Evolutionary conservation across 2,888 invertebrate species (phyloP).

Genomic region (Apoda limacodes): DNA sequence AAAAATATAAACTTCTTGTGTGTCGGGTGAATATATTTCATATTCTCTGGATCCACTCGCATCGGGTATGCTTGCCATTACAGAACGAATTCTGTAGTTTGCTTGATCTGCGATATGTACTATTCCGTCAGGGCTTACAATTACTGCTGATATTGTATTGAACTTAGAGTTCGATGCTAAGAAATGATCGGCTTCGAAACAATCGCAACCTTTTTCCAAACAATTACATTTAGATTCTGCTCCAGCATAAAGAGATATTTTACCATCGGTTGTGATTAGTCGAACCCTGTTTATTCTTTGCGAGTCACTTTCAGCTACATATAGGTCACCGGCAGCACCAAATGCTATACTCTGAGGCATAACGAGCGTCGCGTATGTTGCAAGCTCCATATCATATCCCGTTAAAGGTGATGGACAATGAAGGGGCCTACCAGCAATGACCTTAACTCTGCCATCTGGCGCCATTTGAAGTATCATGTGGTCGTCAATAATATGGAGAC

Average conservation of each 20-base stretch:
- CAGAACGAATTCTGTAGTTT: conserved; percentile 87
- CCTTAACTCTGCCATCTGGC: conserved; percentile 89
- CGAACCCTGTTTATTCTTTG: conserved; percentile 93
- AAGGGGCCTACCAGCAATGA: conserved; percentile 92
- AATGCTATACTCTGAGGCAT: conserved; percentile 97
- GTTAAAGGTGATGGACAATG: conserved; percentile 90
- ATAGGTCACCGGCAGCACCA: conserved; percentile 91
- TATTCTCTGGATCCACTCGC: conserved; percentile 87
- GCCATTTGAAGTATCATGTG: conserved; percentile 95
- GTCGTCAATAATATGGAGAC: conserved; percentile 95
- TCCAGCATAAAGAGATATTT: conserved; percentile 93
- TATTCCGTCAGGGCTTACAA: conserved; percentile 93
- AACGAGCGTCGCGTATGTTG: conserved; percentile 90
- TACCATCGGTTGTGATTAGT: conserved; percentile 92
- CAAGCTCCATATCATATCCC: conserved; percentile 86
- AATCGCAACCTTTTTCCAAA: conserved; percentile 89
- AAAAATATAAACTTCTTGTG: conserved; percentile 94
- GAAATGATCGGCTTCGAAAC: conserved; percentile 92
- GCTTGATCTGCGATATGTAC: conserved; percentile 97
- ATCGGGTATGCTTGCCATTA: conserved; percentile 90
- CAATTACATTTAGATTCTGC: conserved; percentile 96
- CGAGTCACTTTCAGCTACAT: conserved; percentile 95
- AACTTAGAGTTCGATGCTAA: conserved; percentile 94
- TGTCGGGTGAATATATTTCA: conserved; percentile 94
- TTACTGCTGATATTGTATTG: conserved; percentile 92